Evolutionary conservation across 2,888 invertebrate species (phyloP), one percentile per base, ranked within the genome.

Genomic region (Teleiodes luculella): DNA sequence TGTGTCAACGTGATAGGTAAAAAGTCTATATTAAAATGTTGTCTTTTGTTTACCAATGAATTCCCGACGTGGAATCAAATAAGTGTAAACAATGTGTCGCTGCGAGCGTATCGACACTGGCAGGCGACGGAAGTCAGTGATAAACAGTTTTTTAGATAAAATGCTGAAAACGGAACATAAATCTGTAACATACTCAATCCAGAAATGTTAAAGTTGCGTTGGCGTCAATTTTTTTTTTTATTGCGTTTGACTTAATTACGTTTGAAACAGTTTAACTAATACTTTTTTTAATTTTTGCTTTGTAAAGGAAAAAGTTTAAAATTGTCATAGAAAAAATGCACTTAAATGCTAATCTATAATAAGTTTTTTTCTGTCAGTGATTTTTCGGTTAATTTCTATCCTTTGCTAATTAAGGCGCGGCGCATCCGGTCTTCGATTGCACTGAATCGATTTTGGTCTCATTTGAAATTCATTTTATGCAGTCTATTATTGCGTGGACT

Each of bases 131-230:
- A 89, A 87, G 85, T 79, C 66, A 72, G 74, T 86, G 86, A 87
- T 87, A 88, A 89, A 88, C 88, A 87, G 86, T 86, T 86, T 86
- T 86, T 86, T 84, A 86, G 87, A 88, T 88, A 88, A 87, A 86
- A 81, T 76, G 72, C 75, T 85, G 82, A 79, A 85, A 83, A 73
- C 80, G 78, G 75, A 76, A 70, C 86, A 86, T 87, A 86, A 86
- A 87, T 87, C 83, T 81, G 79, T 73, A 70, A 33, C 33, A 68
- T 72, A 78, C 74, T 81, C 76, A 79, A 80, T 81, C 78, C 81
- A 76, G 74, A 78, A 79, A 78, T 81, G 81, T 77, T 76, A 77
- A 74, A 74, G 68, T 66, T 63, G 57, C 63, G 69, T 68, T 68
- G 67, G 60, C 64, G 64, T 20, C 60, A 55, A 56, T 67, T 67